These are phyloP conservation scores for Eutrigla gurnardus DNA, from an alignment of 2,797 vertebrate genomes.

Conservation along the genomic window DNA sequence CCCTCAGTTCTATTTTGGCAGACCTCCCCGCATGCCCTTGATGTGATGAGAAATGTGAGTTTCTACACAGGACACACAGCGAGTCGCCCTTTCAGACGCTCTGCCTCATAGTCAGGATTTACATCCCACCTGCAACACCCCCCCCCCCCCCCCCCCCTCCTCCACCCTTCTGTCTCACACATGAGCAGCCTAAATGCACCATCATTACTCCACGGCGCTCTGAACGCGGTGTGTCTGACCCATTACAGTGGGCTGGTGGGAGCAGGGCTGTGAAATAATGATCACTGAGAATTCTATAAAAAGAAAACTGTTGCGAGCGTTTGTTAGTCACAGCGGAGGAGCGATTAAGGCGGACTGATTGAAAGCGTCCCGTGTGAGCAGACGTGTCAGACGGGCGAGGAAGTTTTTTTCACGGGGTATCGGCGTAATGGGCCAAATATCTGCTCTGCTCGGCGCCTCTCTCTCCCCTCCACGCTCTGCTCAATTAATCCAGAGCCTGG, in stretches of 20 bases:
- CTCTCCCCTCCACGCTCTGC: constrained; percentile 72
- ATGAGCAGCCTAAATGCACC: constrained; percentile 75
- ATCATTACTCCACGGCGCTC: constrained; percentile 75
- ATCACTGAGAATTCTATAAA: constrained; percentile 81
- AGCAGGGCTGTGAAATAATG: constrained; percentile 73
- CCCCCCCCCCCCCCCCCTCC: constrained; percentile 53
- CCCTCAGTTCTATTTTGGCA: constrained; percentile 65
- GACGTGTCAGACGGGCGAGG: constrained; percentile 68
- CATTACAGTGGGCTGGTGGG: constrained; percentile 77
- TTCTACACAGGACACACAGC: constrained; percentile 42
- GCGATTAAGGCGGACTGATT: constrained; percentile 79
- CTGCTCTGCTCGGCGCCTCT: constrained; percentile 65
- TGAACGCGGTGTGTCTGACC: constrained; percentile 71
- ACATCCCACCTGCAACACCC: constrained; percentile 71
- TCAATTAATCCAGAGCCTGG: constrained; percentile 86
- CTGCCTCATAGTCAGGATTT: constrained; percentile 61
- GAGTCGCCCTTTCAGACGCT: constrained; percentile 41
- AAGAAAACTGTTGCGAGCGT: constrained; percentile 70
- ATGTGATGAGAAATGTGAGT: constrained; percentile 71
- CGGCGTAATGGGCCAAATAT: constrained; percentile 83
- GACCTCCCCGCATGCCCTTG: constrained; percentile 60
- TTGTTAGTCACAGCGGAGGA: constrained; percentile 75
- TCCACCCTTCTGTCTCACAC: constrained; percentile 54
- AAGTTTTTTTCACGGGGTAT: constrained; percentile 70
- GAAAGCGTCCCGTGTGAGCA: constrained; percentile 74